Base-by-base conservation (phyloP, 2,888 invertebrate genomes). In the Coremacera marginata region DNA sequence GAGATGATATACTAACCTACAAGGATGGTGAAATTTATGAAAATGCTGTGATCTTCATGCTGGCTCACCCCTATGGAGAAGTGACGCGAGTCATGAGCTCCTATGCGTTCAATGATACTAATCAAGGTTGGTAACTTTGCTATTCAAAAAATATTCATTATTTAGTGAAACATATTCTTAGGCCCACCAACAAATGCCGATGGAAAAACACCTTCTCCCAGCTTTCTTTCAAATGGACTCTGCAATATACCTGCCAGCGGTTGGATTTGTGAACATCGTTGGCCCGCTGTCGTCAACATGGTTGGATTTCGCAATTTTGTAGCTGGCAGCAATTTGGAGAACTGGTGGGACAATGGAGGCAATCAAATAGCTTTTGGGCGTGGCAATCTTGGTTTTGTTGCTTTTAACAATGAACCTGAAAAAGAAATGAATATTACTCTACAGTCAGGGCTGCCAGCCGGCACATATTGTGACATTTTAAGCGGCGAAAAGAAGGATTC, bases 311-410 rank as follows among this genome's bases (percentile, higher is more conserved):
- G 94, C 74, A 95, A 94, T 84, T 91, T 90, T 0, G 95, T 92
- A 0, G 90, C 90, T 16, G 91, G 89, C 16, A 92, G 92, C 0
- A 86, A 84, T 0, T 5, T 94, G 0, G 90, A 89, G 27, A 91
- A 92, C 85, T 96, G 95, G 95, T 95, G 95, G 94, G 93, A 94
- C 83, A 94, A 95, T 82, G 92, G 91, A 1, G 91, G 92, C 85
- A 93, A 95, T 86, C 95, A 96, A 89, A 94, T 96, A 73, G 94
- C 95, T 0, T 96, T 95, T 90, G 93, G 94, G 81, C 92, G 96
- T 16, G 95, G 94, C 0, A 91, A 91, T 63, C 91, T 90, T 81
- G 94, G 91, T 7, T 96, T 96, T 86, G 88, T 95, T 8, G 95
- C 93, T 2, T 92, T 95, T 83, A 95, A 95, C 84, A 91, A 91